Percentiles rank a stretch among this genome's conserved stretches.
Conservation (phyloP, 1,140 invertebrate genomes). For the Ganaspis sp. region DNA sequence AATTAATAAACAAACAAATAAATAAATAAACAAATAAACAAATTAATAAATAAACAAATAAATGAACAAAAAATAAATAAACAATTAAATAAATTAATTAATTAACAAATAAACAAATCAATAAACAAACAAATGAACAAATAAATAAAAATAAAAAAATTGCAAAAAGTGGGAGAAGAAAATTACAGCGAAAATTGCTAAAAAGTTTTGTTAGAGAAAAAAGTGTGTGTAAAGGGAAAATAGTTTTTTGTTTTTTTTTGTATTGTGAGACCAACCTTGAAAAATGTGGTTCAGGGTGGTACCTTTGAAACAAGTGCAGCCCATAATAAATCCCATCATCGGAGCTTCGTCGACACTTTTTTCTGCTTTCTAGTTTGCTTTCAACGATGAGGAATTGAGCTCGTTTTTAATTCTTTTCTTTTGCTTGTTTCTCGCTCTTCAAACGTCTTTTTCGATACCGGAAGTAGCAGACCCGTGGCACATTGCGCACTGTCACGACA, state of each 20-base stretch:
- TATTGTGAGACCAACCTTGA: conserved; percentile 67
- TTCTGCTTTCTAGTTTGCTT: conserved; percentile 47
- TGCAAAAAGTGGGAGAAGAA: too few species aligned
- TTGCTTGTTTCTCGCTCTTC: conserved; percentile 44
- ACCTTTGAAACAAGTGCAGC: conserved; percentile 92
- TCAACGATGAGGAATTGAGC: conserved; percentile 44
- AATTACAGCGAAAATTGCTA: too few species aligned
- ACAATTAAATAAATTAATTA: too few species aligned
- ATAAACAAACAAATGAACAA: too few species aligned
- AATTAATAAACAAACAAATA: too few species aligned
- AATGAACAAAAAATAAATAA: too few species aligned
- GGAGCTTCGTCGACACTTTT: conserved; percentile 48
- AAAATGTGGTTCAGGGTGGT: conserved; percentile 74
- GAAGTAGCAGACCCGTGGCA: conserved; percentile 54
- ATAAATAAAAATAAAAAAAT: too few species aligned
- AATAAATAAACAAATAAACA: too few species aligned
- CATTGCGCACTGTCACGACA: conserved; percentile 63
- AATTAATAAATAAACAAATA: too few species aligned
- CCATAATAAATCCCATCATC: conserved; percentile 94
- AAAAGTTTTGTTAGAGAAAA: not conserved
- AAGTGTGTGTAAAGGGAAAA: too few species aligned
- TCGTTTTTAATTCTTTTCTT: conserved; percentile 41
- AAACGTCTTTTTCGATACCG: conserved; percentile 48
- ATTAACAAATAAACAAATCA: too few species aligned
- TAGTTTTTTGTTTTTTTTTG: not conserved